These are phyloP conservation scores for Spizella passerina DNA, from an alignment of 2,797 vertebrate genomes.

Conservation along the genomic window DNA sequence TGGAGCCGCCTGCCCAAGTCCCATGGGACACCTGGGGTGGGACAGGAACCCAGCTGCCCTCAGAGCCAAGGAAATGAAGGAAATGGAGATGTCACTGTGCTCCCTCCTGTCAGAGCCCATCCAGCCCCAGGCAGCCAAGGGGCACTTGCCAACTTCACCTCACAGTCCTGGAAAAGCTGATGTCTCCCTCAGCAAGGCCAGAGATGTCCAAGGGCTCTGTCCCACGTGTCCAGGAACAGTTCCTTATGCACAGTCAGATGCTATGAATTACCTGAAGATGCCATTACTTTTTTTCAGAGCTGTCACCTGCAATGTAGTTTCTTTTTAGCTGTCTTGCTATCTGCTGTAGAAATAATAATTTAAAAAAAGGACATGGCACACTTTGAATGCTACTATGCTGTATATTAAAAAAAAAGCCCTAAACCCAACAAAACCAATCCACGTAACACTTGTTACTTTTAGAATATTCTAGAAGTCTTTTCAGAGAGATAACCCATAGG, in stretches of 20 bases:
- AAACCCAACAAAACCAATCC: background rate
- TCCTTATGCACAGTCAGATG: background rate
- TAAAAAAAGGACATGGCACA: background rate
- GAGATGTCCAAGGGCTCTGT: background rate
- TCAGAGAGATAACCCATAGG: background rate
- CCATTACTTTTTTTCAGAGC: background rate
- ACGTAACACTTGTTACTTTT: background rate
- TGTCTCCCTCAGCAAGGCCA: background rate
- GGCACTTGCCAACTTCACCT: background rate
- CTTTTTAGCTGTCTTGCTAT: background rate
- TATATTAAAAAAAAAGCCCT: background rate
- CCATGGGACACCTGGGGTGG: background rate
- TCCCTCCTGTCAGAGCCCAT: background rate
- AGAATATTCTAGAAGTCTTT: background rate
- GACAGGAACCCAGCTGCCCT: background rate
- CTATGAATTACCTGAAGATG: background rate
- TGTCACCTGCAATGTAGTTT: background rate
- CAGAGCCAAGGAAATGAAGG: rapidly evolving
- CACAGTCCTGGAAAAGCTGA: background rate
- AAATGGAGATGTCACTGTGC: background rate
- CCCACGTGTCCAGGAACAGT: background rate
- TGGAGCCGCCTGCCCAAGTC: background rate
- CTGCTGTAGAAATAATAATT: background rate
- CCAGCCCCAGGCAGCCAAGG: background rate
- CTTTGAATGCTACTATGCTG: background rate